phyloP scores from a whole-genome alignment of 1,140 invertebrate species.

The Papilio polyxenes region DNA sequence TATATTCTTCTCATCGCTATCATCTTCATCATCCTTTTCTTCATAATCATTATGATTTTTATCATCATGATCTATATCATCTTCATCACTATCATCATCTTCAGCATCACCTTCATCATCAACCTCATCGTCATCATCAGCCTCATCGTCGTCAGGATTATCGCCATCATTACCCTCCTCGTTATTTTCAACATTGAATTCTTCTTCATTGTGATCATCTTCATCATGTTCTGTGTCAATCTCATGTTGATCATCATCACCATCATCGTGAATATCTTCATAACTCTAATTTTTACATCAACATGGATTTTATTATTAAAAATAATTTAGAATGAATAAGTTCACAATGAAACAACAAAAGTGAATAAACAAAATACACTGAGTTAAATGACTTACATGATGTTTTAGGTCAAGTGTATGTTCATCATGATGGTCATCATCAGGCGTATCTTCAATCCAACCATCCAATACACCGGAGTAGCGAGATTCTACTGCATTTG shows the following conservation, averaged over 20 bases:
- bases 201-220: conserved; percentile 55
- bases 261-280: conserved; percentile 47
- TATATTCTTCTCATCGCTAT: conserved; percentile 46
- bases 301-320: neutral
- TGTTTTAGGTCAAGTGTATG: conserved; percentile 77
- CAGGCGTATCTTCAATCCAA: conserved; percentile 86
- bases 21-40: conserved; percentile 56
- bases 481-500: conserved; percentile 84
- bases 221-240: conserved; percentile 68
- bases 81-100: conserved; percentile 52
- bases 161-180: conserved; percentile 57
- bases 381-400: conserved; percentile 61
- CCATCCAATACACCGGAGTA: conserved; percentile 88
- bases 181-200: conserved; percentile 62
- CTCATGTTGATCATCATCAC: conserved; percentile 59
- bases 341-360: conserved; percentile 19
- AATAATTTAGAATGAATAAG: neutral
- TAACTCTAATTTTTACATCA: conserved; percentile 43
- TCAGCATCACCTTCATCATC: conserved; percentile 61
- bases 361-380: conserved; percentile 9
- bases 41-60: conserved; percentile 52
- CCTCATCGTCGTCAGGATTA: conserved; percentile 48
- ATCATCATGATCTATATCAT: conserved; percentile 48
- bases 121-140: conserved; percentile 53
- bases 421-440: conserved; percentile 81